Conservation (phyloP, 2,888 invertebrate species). For the Archaeoteleia sp. region DNA sequence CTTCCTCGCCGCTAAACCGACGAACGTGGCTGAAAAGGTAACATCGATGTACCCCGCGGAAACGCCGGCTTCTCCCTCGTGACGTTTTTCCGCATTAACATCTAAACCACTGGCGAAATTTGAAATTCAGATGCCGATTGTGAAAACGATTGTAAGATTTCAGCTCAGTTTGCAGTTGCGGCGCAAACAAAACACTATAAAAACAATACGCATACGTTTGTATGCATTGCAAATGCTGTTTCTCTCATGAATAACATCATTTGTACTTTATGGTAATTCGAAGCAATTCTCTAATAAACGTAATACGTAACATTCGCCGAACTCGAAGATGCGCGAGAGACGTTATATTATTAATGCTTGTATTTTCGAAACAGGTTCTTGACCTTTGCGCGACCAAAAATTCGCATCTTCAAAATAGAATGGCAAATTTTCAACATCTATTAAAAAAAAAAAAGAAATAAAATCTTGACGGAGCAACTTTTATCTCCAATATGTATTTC, state of each 20-base stretch:
- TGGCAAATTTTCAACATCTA: too few species aligned
- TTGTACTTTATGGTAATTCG: conserved; percentile 39
- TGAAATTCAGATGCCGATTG: conserved; percentile 43
- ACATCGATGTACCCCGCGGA: too few species aligned
- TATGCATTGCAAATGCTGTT: conserved; percentile 27
- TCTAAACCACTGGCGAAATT: conserved; percentile 40
- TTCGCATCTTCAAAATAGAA: too few species aligned
- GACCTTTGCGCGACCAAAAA: conserved; percentile 42
- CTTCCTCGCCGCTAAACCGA: not conserved
- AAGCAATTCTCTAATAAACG: conserved; percentile 25
- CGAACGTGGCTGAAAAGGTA: too few species aligned
- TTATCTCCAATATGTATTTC: too few species aligned
- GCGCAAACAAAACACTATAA: conserved; percentile 35
- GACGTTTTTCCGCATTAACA: conserved; percentile 28
- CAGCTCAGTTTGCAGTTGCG: conserved; percentile 26
- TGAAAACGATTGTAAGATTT: conserved; percentile 37
- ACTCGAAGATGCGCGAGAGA: conserved; percentile 28
- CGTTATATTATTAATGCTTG: conserved; percentile 39
- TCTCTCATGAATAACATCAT: conserved; percentile 42
- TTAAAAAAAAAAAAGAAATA: too few species aligned
- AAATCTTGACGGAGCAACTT: too few species aligned
- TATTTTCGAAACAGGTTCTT: conserved; percentile 48
- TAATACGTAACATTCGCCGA: conserved; percentile 23
- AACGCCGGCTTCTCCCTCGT: too few species aligned
- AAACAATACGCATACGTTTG: conserved; percentile 38